Conservation (phyloP, 2,888 invertebrate species). For the Luperina testacea region DNA sequence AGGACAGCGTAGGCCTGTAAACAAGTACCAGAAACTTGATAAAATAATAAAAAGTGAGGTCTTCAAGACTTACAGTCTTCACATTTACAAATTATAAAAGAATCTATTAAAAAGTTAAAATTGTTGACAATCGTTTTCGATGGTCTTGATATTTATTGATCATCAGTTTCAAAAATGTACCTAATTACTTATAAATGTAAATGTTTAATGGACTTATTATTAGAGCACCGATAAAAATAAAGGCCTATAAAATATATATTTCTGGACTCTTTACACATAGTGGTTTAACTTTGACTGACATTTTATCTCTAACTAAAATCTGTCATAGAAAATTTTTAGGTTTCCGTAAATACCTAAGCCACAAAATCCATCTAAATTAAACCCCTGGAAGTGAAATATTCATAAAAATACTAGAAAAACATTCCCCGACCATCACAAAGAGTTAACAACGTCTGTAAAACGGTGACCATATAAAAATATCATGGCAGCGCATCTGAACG, state of each 20-base stretch:
- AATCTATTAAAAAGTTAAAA: background rate
- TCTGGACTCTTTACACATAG: background rate
- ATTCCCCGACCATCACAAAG: slow-evolving; percentile 34
- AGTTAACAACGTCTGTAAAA: slow-evolving; percentile 23
- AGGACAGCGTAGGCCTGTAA: background rate
- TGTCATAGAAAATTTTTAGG: background rate
- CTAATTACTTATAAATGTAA: background rate
- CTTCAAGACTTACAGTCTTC: background rate
- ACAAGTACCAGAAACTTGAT: background rate
- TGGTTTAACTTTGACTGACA: background rate
- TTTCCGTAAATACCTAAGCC: background rate
- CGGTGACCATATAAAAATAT: slow-evolving; percentile 52
- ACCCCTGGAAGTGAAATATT: slow-evolving; percentile 14
- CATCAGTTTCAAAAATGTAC: background rate
- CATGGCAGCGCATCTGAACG: slow-evolving; percentile 45
- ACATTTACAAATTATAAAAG: background rate
- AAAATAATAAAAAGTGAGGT: background rate
- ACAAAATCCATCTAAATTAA: slow-evolving; percentile 2
- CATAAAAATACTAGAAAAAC: slow-evolving; percentile 31
- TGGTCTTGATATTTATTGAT: background rate
- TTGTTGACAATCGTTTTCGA: no score
- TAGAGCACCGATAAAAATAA: background rate
- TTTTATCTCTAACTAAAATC: slow-evolving; percentile 15
- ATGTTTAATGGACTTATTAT: background rate
- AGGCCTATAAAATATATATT: background rate